Evolutionary conservation across 2,888 invertebrate species (phyloP), one percentile per base, ranked within the genome.

Genomic region (Macaria notata): DNA sequence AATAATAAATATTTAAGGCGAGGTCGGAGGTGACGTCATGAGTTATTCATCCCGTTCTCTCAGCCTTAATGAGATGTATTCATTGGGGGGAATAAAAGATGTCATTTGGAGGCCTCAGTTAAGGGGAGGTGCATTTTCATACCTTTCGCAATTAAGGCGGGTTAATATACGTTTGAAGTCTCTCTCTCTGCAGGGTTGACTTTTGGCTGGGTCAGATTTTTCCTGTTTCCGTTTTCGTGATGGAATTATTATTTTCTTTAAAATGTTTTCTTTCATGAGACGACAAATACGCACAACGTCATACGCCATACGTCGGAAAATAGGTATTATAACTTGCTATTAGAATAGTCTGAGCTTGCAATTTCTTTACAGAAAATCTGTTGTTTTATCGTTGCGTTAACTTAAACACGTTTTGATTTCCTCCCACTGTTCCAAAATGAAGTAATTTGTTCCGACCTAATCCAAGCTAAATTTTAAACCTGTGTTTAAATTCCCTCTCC

Each of bases 51-150:
- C 46, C 62, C 61, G 61, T 68, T 66, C 71, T 75, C 62, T 73
- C 46, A 65, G 70, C 70, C 70, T 78, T 76, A 76, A 80, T 70
- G 76, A 76, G 73, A 65, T 64, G 74, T 70, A 73, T 76, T 74
- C 73, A 74, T 72, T 69, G 70, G 56, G 54, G 59, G 19, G 64
- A 69, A 63, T 67, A 64, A 72, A 70, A 73, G 68, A 68, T 74
- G 76, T 71, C 72, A 66, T 69, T 64, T 61, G 63, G 63, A 51
- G 45, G 62, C 44, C 45, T 44, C 33, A 36, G 31, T 31, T 62
- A 30, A 33, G 30, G 46, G 46, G 48, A 54, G 58, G 50, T 45
- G 54, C 53, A 61, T 59, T 55, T 55, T 63, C 65, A 63, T 63
- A 58, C 56, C 53, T 62, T 61, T 62, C 59, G 55, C 61, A 66